Conservation (phyloP, 2,888 invertebrate species). For the Xylota segnis region DNA sequence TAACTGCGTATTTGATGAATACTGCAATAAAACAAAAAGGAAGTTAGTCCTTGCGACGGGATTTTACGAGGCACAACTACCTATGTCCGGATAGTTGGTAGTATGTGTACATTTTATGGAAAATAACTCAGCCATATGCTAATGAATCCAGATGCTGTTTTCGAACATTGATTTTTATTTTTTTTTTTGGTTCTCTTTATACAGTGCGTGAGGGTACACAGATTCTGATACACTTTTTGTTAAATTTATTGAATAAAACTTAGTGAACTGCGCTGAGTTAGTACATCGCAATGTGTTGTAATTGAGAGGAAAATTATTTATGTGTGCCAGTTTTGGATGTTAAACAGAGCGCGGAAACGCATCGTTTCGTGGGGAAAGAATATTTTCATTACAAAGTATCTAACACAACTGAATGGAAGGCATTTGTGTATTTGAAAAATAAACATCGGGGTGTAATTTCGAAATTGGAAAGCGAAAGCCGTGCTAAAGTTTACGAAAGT, state of each 20-base stretch:
- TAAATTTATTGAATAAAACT: neutral
- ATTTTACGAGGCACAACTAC: neutral
- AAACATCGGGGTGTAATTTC: conserved; percentile 61
- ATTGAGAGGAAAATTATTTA: conserved; percentile 54
- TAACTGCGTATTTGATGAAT: conserved; percentile 19
- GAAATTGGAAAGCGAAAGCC: conserved; percentile 55
- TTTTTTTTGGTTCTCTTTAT: conserved; percentile 54
- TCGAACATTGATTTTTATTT: conserved; percentile 66
- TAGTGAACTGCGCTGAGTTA: neutral
- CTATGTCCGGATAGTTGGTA: conserved; percentile 8
- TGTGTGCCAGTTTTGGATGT: conserved; percentile 38
- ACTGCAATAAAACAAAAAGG: neutral
- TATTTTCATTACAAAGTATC: conserved; percentile 67
- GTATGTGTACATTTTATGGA: neutral
- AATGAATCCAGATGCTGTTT: conserved; percentile 60
- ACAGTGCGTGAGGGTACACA: conserved; percentile 18
- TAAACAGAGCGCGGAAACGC: conserved; percentile 47
- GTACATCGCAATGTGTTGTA: conserved; percentile 1
- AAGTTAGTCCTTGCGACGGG: neutral
- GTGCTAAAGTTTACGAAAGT: conserved; percentile 43
- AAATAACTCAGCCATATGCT: conserved; percentile 63
- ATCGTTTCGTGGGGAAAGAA: conserved; percentile 25
- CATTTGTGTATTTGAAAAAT: conserved; percentile 56
- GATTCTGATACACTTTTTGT: conserved; percentile 3
- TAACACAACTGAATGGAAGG: conserved; percentile 62